Percentiles rank a stretch among this genome's conserved stretches.
phyloP scores from a whole-genome alignment of 2,113 vertebrate species.

The Sylvilagus bachmani region DNA sequence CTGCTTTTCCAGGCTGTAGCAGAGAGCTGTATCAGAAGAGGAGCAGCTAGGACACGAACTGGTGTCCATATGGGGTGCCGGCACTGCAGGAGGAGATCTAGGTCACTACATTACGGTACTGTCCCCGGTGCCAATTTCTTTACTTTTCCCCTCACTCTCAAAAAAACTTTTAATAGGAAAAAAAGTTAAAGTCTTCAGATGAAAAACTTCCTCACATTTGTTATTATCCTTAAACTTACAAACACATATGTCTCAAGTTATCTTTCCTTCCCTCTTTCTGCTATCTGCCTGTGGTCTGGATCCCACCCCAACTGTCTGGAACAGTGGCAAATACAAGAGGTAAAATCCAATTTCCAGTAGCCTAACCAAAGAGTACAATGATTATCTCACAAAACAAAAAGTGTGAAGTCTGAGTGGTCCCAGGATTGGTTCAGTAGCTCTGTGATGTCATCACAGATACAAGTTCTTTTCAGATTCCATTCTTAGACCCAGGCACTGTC shows the following conservation, averaged over 20 bases:
- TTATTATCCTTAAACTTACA: not conserved
- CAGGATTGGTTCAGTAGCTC: not conserved
- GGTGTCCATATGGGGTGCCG: too few relatives aligned
- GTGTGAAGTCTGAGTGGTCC: not conserved
- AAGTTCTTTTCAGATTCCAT: not conserved
- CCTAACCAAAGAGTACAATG: not conserved
- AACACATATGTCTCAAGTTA: constrained; percentile 1
- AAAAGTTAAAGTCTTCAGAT: not conserved
- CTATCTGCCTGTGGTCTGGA: not conserved
- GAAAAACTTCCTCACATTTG: not conserved
- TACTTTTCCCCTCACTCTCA: not conserved
- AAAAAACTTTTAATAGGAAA: not conserved
- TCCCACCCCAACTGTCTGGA: not conserved
- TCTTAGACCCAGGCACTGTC: not conserved
- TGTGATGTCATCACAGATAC: constrained; percentile 13
- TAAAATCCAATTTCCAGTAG: not conserved
- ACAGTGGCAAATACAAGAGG: not conserved
- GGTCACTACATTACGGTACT: too few relatives aligned
- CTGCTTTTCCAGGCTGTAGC: too few relatives aligned
- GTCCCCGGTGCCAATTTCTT: not conserved
- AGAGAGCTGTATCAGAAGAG: too few relatives aligned
- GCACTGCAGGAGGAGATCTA: too few relatives aligned
- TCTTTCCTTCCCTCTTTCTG: not conserved
- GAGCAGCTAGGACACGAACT: too few relatives aligned
- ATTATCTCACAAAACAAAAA: constrained; percentile 18